These are phyloP conservation scores for Nymphalis io DNA, from an alignment of 1,140 invertebrate species.

Conservation along the genomic window DNA sequence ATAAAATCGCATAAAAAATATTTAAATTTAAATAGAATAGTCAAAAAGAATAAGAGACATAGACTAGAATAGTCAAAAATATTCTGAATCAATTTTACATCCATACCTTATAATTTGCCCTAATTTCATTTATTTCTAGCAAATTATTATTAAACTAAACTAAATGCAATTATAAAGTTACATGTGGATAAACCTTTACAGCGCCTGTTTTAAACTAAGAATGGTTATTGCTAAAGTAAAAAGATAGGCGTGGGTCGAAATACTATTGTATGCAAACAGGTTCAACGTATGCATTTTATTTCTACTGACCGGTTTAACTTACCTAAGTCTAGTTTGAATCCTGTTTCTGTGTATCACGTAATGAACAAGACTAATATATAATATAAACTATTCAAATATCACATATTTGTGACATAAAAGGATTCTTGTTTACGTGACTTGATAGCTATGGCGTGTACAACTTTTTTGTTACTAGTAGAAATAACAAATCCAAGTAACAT, in stretches of 20 bases:
- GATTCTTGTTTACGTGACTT: not conserved
- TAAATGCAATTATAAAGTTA: not conserved
- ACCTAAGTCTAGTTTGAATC: conserved; percentile 17
- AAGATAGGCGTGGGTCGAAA: conserved; percentile 7
- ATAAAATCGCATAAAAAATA: no score
- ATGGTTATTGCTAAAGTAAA: not conserved
- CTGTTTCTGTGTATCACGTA: conserved; percentile 20
- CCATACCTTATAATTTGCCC: no score
- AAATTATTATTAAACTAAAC: no score
- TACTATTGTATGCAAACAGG: conserved; percentile 22
- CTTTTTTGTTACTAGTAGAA: not conserved
- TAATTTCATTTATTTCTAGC: no score
- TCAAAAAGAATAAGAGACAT: no score
- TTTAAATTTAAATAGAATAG: no score
- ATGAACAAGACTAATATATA: conserved; percentile 37
- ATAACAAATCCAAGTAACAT: no score
- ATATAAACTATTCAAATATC: not conserved
- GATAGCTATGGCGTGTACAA: not conserved
- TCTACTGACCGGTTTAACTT: conserved; percentile 18
- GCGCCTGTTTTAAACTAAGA: not conserved
- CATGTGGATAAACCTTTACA: not conserved
- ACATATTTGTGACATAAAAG: not conserved
- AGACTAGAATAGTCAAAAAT: no score
- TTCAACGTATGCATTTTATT: conserved; percentile 7
- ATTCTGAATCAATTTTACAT: no score